Evolutionary conservation across 2,888 invertebrate genomes (phyloP).

Genomic region (Dynastes maya): DNA sequence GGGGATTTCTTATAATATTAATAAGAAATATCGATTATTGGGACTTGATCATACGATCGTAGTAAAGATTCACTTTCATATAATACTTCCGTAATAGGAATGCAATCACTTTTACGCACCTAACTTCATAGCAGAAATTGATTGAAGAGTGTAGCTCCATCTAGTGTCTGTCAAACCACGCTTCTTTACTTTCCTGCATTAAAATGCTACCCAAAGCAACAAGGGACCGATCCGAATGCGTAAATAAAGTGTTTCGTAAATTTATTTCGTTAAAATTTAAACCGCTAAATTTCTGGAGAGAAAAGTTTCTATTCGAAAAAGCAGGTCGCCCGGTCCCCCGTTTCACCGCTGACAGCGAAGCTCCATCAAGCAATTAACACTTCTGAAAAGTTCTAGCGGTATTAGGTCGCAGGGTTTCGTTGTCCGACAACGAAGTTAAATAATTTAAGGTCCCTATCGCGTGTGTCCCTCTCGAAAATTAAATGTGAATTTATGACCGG

Average conservation of each 20-base stretch:
- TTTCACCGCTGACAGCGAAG: conserved; percentile 24
- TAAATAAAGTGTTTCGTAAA: conserved; percentile 10
- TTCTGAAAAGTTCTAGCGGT: conserved; percentile 26
- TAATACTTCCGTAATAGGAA: too few species aligned
- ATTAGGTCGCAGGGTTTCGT: conserved; percentile 12
- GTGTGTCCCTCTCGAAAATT: conserved; percentile 30
- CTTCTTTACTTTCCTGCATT: too few species aligned
- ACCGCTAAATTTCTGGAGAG: background rate
- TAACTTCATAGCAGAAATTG: too few species aligned
- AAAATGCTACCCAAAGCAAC: background rate
- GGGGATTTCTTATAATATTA: too few species aligned
- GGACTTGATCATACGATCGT: too few species aligned
- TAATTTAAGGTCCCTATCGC: conserved; percentile 29
- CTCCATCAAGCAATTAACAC: conserved; percentile 44
- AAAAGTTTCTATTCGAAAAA: conserved; percentile 21
- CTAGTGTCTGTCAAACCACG: too few species aligned
- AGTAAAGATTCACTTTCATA: too few species aligned
- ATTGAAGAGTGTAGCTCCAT: too few species aligned
- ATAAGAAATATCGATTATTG: too few species aligned
- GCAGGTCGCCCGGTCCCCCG: too few species aligned
- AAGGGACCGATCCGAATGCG: background rate
- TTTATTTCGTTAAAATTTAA: conserved; percentile 16
- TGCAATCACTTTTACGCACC: too few species aligned
- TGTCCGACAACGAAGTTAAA: conserved; percentile 46
- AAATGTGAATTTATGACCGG: conserved; percentile 44